Conservation (phyloP, 2,888 invertebrate species). For the Leptinotarsa tumamoca region DNA sequence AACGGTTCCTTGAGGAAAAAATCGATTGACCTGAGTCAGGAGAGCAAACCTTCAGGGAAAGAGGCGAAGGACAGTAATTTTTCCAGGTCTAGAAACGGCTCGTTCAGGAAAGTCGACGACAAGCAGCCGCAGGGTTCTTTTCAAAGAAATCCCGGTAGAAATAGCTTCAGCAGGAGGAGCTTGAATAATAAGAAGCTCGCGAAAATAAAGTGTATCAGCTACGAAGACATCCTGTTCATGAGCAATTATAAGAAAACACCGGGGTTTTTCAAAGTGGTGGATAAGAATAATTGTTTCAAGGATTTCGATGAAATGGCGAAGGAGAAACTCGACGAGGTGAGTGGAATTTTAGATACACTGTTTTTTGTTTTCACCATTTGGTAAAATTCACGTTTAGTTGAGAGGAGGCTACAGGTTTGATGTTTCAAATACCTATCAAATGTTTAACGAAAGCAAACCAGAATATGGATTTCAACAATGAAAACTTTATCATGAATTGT, state of each 20-base stretch:
- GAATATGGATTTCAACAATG: too few relatives aligned
- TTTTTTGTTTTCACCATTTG: not conserved
- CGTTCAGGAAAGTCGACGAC: conserved; percentile 29
- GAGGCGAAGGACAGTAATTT: conserved; percentile 32
- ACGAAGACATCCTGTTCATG: conserved; percentile 53
- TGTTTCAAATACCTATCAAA: too few relatives aligned
- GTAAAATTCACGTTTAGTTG: too few relatives aligned
- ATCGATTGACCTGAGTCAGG: conserved; percentile 42
- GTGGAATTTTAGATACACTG: not conserved
- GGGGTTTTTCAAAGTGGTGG: conserved; percentile 52
- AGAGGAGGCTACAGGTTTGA: too few relatives aligned
- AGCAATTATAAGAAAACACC: conserved; percentile 51
- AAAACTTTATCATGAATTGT: too few relatives aligned
- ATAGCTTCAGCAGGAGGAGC: conserved; percentile 70
- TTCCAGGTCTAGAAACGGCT: conserved; percentile 32
- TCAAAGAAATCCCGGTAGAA: conserved; percentile 56
- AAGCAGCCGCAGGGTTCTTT: conserved; percentile 35
- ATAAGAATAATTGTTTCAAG: conserved; percentile 56
- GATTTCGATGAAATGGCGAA: conserved; percentile 48
- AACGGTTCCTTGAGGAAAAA: conserved; percentile 41
- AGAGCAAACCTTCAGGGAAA: conserved; percentile 36
- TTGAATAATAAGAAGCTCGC: conserved; percentile 65
- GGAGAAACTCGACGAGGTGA: conserved; percentile 25
- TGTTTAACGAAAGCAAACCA: too few relatives aligned
- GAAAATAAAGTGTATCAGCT: conserved; percentile 51